Conservation (phyloP, 2,113 vertebrate species). For the Thalassoma bifasciatum region DNA sequence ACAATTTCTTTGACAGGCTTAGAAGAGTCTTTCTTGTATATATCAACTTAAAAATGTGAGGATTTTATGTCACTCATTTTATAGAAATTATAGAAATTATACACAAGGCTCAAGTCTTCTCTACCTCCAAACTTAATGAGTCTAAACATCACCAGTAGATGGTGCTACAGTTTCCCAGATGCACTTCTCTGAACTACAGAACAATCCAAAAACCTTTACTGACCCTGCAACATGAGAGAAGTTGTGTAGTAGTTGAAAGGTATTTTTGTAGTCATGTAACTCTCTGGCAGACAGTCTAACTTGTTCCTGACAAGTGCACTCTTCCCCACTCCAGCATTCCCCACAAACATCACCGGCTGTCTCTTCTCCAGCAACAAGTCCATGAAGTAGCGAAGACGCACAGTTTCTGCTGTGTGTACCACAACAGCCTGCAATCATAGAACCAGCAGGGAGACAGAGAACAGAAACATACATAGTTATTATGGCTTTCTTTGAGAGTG, state of each 20-base stretch:
- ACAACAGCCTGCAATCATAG: conserved; percentile 78
- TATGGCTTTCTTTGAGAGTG: conserved; percentile 77
- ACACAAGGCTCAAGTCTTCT: neutral
- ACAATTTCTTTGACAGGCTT: neutral
- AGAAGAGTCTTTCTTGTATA: neutral
- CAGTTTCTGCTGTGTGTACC: conserved; percentile 76
- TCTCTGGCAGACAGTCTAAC: conserved; percentile 78
- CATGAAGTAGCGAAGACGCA: conserved; percentile 77
- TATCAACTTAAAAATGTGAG: neutral
- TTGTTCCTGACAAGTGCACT: conserved; percentile 76
- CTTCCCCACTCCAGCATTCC: conserved; percentile 82
- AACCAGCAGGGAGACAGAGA: conserved; percentile 72
- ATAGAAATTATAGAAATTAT: neutral
- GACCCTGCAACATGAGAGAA: conserved; percentile 73
- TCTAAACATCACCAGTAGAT: conserved; percentile 68
- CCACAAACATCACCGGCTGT: conserved; percentile 78
- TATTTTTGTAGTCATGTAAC: conserved; percentile 73
- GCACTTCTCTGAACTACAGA: neutral
- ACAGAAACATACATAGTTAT: conserved; percentile 80
- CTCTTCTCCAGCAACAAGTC: conserved; percentile 83
- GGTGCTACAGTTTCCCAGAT: conserved; percentile 65
- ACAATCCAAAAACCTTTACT: conserved; percentile 19
- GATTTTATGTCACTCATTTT: neutral
- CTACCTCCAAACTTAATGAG: neutral
- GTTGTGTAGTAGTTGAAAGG: conserved; percentile 79